Conservation (phyloP, 2,888 invertebrate species). For the Leptinotarsa juncta region DNA sequence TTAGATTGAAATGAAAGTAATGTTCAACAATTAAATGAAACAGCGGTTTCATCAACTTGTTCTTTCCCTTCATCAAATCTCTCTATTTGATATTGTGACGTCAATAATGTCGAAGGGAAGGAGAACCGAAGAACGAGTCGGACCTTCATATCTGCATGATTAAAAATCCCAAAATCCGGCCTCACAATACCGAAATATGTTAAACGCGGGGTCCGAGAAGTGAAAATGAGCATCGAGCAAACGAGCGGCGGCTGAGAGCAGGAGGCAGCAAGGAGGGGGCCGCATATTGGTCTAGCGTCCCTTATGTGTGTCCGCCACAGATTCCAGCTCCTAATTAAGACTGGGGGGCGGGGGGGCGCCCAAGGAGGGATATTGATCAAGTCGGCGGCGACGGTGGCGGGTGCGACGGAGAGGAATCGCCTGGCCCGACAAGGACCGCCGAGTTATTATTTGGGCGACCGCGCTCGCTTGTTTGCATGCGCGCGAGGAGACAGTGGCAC, state of each 20-base stretch:
- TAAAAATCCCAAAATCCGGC: conserved; percentile 21
- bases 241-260: conserved; percentile 48
- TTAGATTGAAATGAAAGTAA: too few relatives aligned
- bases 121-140: neutral
- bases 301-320: conserved; percentile 82
- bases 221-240: conserved; percentile 51
- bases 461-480: conserved; percentile 62
- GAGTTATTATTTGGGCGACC: conserved; percentile 67
- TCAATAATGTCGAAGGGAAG: neutral
- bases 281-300: conserved; percentile 66
- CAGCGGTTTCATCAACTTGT: too few relatives aligned
- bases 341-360: conserved; percentile 70
- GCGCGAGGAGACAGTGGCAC: conserved; percentile 56
- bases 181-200: conserved; percentile 26
- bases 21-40: too few relatives aligned
- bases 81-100: neutral
- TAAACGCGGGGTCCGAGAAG: conserved; percentile 35
- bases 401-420: conserved; percentile 51
- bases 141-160: conserved; percentile 9
- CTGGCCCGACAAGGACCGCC: conserved; percentile 56
- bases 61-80: too few relatives aligned
- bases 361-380: conserved; percentile 67
- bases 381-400: conserved; percentile 59
- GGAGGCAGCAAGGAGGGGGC: conserved; percentile 44
- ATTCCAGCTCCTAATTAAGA: conserved; percentile 89